These are phyloP conservation scores for Ridgeia piscesae DNA, from an alignment of 1,140 invertebrate genomes.

Conservation along the genomic window DNA sequence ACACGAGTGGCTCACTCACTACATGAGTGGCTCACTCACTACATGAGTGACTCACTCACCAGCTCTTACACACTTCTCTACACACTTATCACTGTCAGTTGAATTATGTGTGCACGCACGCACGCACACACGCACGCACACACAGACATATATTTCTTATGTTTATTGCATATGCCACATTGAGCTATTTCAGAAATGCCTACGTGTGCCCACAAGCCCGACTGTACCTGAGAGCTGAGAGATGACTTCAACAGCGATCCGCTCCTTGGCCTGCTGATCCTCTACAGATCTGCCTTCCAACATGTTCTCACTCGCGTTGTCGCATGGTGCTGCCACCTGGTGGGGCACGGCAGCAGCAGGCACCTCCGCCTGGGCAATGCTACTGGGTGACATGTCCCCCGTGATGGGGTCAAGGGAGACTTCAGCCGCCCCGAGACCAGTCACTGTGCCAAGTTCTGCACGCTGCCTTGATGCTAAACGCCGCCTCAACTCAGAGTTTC, in stretches of 20 bases:
- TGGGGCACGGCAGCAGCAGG: background rate
- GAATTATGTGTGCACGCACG: too few species aligned
- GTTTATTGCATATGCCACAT: background rate
- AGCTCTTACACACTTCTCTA: too few species aligned
- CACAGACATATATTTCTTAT: background rate
- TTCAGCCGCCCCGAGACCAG: background rate
- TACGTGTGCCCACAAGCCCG: background rate
- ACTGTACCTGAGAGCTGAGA: background rate
- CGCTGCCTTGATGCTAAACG: background rate
- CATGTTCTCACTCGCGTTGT: background rate
- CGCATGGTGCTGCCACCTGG: background rate
- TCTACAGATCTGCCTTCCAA: background rate
- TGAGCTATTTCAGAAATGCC: background rate
- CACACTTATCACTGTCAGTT: too few species aligned
- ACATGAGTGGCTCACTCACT: background rate
- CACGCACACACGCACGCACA: background rate
- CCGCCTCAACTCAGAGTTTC: background rate
- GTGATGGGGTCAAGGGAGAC: background rate
- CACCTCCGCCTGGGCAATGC: background rate
- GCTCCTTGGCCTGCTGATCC: background rate
- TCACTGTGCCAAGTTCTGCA: background rate
- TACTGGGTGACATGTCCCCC: background rate
- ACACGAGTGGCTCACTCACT: background rate
- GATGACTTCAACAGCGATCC: background rate
- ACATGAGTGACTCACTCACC: too few species aligned